phyloP scores from a whole-genome alignment of 2,797 vertebrate species.

The Sebastes vulpes region DNA sequence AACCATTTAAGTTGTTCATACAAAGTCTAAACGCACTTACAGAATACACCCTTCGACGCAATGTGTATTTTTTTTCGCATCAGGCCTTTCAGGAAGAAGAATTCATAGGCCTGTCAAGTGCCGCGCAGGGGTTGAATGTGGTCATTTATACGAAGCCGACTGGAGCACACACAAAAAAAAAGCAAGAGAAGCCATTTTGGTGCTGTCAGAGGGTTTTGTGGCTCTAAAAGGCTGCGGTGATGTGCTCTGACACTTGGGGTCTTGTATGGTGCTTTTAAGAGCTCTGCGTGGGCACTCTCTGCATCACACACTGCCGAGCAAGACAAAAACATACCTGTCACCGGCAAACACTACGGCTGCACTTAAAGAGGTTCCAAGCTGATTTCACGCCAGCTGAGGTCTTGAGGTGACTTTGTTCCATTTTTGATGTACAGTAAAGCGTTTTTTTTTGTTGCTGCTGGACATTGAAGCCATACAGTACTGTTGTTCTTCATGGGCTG shows the following conservation, averaged over 20 bases:
- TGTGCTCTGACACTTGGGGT: constrained; percentile 82
- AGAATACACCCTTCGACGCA: constrained; percentile 15
- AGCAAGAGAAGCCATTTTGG: constrained; percentile 77
- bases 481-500: background rate
- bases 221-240: constrained; percentile 82
- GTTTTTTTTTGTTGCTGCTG: constrained; percentile 11
- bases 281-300: constrained; percentile 80
- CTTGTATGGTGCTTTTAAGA: constrained; percentile 84
- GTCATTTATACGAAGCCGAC: constrained; percentile 75
- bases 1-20: constrained; percentile 58
- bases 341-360: constrained; percentile 62
- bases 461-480: constrained; percentile 18
- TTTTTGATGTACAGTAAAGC: constrained; percentile 56
- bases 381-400: constrained; percentile 62
- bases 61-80: constrained; percentile 61
- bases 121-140: constrained; percentile 67
- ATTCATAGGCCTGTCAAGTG: constrained; percentile 74
- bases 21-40: constrained; percentile 50
- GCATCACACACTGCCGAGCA: constrained; percentile 73
- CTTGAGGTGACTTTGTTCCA: constrained; percentile 59
- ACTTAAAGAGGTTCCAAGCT: constrained; percentile 74
- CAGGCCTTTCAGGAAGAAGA: constrained; percentile 66
- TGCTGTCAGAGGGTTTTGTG: constrained; percentile 85
- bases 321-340: constrained; percentile 86
- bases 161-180: constrained; percentile 60